phyloP scores from a whole-genome alignment of 2,888 invertebrate genomes.

The Synergus umbraculus region DNA sequence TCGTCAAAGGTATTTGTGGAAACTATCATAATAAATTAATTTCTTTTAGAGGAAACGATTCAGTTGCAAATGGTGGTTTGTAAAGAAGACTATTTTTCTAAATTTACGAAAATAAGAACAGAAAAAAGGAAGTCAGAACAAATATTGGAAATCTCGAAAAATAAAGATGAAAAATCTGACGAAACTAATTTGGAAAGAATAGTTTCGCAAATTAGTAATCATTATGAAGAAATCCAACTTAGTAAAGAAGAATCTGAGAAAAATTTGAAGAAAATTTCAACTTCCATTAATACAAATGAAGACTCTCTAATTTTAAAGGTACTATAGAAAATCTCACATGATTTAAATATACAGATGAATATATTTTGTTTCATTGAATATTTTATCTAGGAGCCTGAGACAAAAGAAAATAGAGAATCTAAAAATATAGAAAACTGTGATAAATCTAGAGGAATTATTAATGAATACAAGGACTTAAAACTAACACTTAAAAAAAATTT shows the following conservation, averaged over 20 bases:
- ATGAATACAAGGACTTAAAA: neutral
- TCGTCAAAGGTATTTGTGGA: neutral
- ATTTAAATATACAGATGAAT: neutral
- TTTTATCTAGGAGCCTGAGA: neutral
- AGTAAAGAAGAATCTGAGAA: neutral
- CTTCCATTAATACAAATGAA: neutral
- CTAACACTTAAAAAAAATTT: neutral
- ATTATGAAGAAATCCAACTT: neutral
- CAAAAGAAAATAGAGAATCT: neutral
- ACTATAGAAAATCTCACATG: neutral
- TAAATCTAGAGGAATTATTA: neutral
- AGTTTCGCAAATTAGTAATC: neutral
- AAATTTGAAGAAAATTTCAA: neutral
- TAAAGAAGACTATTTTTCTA: neutral
- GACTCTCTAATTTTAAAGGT: neutral
- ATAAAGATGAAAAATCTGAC: neutral
- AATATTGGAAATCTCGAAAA: neutral
- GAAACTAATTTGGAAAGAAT: neutral
- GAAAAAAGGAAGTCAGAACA: neutral
- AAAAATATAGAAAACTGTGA: neutral
- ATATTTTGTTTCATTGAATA: neutral
- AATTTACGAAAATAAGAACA: conserved; percentile 32
- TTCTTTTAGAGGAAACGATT: conserved; percentile 1
- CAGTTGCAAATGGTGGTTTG: neutral
- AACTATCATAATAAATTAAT: neutral